Base-by-base conservation (phyloP, 2,797 vertebrate genomes). In the Enteromius trimaculatus region DNA sequence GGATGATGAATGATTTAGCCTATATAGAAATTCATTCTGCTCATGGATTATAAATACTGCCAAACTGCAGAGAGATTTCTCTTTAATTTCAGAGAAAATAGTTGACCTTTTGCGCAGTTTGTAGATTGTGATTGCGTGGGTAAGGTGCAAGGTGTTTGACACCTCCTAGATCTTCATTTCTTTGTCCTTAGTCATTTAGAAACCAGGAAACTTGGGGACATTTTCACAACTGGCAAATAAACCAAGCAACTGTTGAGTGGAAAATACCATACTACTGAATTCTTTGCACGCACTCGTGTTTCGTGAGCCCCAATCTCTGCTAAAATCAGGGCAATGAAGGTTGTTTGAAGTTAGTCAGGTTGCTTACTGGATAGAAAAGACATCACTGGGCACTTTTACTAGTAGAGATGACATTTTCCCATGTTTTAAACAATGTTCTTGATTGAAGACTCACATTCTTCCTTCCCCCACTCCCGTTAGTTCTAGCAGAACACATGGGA, bases 201-300 rank as follows among this genome's bases (percentile, higher is more conserved):
- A 82, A 82, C 58, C 60, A 82, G 69, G 44, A 74, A 82, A 83
- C 74, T 69, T 76, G 62, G 72, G 72, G 81, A 77, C 70, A 49
- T 81, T 82, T 44, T 66, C 2, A 77, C 44, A 31, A 68, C 71
- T 58, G 62, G 34, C 72, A 69, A 76, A 77, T 60, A 2, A 75
- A 23, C 55, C 55, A 65, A 76, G 13, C 37, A 83, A 76, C 60
- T 83, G 62, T 34, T 68, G n/a, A 69, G 74, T 83, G 81, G 81
- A 83, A 83, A 83, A 77, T 44, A 76, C 81, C 71, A 77, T 58
- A 58, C 8, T 0, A 58, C 17, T 42, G 17, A 68, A 82, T 82
- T 77, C 19, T 76, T 82, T 14, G 44, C 80, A 82, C 7, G 29
- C 55, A 75, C 16, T n/a, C 31, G 62, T 23, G 75, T 74, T 65